Conservation (phyloP, 2,888 invertebrate genomes). For the Tribolium freemani region DNA sequence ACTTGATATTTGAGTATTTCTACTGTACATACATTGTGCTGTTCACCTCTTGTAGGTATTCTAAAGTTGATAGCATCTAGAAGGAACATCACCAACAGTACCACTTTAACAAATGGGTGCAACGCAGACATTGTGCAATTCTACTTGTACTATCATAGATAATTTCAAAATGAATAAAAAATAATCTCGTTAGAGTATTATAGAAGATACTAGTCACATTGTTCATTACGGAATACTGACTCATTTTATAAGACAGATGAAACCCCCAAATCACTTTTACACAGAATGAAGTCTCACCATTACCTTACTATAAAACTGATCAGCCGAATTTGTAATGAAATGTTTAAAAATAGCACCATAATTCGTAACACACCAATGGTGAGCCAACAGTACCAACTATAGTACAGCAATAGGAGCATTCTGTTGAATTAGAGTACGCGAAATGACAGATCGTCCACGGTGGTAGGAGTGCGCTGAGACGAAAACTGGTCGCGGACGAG, state of each 20-base stretch:
- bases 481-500: too few species aligned
- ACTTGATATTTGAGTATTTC: constrained; percentile 30
- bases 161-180: neutral
- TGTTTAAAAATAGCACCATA: constrained; percentile 27
- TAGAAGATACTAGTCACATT: constrained; percentile 20
- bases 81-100: constrained; percentile 47
- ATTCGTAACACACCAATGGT: constrained; percentile 3
- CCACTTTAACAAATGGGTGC: constrained; percentile 44
- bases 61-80: constrained; percentile 25
- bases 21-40: constrained; percentile 42
- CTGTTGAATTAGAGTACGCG: neutral
- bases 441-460: too few species aligned
- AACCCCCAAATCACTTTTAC: constrained; percentile 7
- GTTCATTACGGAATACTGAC: constrained; percentile 33
- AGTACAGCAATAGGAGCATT: constrained; percentile 16
- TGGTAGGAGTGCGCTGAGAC: too few species aligned
- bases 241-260: constrained; percentile 1
- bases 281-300: constrained; percentile 25
- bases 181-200: constrained; percentile 12
- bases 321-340: neutral
- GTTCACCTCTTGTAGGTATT: constrained; percentile 15
- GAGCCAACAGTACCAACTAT: constrained; percentile 15
- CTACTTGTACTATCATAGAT: constrained; percentile 30
- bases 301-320: constrained; percentile 8
- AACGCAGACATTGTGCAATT: constrained; percentile 52